Conservation (phyloP, 2,797 vertebrate genomes). For the Rhinichthys osculus region DNA sequence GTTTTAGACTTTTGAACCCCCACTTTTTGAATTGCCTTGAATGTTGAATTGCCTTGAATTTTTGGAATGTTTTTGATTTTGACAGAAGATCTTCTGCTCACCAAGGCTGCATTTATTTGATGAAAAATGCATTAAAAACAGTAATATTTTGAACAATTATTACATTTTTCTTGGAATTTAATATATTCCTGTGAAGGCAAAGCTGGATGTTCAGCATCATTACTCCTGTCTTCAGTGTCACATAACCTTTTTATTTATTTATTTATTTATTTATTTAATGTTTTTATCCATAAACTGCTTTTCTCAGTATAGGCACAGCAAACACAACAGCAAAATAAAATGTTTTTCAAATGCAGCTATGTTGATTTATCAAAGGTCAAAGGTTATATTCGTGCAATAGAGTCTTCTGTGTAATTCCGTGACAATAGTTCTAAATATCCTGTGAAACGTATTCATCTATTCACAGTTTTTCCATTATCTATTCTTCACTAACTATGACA, state of each 20-base stretch:
- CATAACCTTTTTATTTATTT: neutral
- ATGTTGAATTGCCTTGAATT: too few species aligned
- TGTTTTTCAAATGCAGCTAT: neutral
- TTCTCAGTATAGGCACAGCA: neutral
- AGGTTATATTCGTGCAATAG: neutral
- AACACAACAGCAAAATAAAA: neutral
- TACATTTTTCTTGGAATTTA: too few species aligned
- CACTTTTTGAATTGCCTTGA: too few species aligned
- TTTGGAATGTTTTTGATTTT: neutral
- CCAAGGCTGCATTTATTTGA: neutral
- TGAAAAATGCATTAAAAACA: neutral
- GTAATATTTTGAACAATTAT: neutral
- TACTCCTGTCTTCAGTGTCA: neutral
- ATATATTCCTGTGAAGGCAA: neutral
- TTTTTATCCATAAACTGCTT: neutral
- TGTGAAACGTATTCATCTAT: neutral
- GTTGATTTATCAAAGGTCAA: neutral
- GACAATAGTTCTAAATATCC: neutral
- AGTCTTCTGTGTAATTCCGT: neutral
- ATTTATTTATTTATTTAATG: neutral
- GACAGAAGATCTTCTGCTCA: neutral
- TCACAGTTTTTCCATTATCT: neutral
- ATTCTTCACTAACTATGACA: neutral
- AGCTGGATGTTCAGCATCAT: neutral
- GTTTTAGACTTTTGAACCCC: neutral